phyloP scores from a whole-genome alignment of 1,140 invertebrate species.

The Trichonephila inaurata region DNA sequence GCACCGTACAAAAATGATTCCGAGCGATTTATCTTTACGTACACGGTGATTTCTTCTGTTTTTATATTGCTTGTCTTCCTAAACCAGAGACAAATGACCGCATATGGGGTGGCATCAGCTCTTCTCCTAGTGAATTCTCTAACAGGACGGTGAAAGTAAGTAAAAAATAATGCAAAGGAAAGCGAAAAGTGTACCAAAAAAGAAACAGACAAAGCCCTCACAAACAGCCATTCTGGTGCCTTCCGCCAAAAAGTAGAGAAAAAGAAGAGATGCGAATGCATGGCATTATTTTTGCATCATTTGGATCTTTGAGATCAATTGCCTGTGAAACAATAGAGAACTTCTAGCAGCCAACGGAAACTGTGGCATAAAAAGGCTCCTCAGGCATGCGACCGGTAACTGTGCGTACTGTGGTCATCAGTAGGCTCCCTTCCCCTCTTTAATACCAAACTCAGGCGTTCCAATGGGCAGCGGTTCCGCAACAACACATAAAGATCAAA shows the following conservation, averaged over 20 bases:
- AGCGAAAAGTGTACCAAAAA: constrained; percentile 2
- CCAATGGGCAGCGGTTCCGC: constrained; percentile 61
- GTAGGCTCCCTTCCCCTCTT: constrained; percentile 15
- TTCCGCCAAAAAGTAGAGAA: not conserved
- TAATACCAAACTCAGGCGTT: constrained; percentile 59
- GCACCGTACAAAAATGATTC: constrained; percentile 45
- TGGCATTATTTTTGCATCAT: constrained; percentile 74
- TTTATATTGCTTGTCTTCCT: constrained; percentile 30
- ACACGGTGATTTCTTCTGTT: constrained; percentile 15
- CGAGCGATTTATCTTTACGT: constrained; percentile 56
- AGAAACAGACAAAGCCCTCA: constrained; percentile 11
- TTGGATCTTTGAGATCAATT: constrained; percentile 73
- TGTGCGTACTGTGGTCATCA: constrained; percentile 63
- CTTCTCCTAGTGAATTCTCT: constrained; percentile 16
- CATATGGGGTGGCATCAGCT: constrained; percentile 41
- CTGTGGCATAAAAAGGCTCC: constrained; percentile 27
- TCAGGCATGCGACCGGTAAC: constrained; percentile 71
- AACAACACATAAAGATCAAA: constrained; percentile 75
- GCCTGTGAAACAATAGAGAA: constrained; percentile 75
- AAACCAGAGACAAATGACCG: constrained; percentile 35
- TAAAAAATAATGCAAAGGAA: constrained; percentile 37
- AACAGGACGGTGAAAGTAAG: constrained; percentile 35
- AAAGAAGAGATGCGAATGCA: constrained; percentile 39
- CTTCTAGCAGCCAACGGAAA: constrained; percentile 42
- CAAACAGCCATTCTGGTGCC: constrained; percentile 50